Percentiles rank a stretch among this genome's conserved stretches.
phyloP scores from a whole-genome alignment of 2,888 invertebrate genomes.

The Pristionchus arcanus region DNA sequence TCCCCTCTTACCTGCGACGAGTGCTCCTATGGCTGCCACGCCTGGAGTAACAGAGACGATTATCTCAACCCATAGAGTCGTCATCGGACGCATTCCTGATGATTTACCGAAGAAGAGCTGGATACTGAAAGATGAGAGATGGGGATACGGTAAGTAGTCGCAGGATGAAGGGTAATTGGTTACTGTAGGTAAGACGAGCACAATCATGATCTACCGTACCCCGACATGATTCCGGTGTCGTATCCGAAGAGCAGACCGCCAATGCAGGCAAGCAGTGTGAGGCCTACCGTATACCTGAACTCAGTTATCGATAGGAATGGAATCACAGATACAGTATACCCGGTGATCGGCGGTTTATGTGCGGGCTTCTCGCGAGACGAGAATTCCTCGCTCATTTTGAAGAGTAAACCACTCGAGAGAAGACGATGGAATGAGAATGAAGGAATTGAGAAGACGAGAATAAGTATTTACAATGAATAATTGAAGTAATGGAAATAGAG shows the following conservation, averaged over 20 bases:
- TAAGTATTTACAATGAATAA: background rate
- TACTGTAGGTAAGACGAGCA: background rate
- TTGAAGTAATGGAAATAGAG: background rate
- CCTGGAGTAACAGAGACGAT: conserved; percentile 73
- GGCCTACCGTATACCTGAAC: conserved; percentile 63
- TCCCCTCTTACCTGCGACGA: conserved; percentile 75
- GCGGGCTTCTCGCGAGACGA: conserved; percentile 35
- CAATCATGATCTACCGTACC: background rate
- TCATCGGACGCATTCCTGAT: conserved; percentile 65
- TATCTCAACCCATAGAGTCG: conserved; percentile 71
- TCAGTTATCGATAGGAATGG: background rate
- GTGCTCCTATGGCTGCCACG: conserved; percentile 67
- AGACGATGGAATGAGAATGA: background rate
- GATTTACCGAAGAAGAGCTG: conserved; percentile 56
- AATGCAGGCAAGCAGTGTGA: conserved; percentile 68
- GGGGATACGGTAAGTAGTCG: background rate
- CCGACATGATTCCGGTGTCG: conserved; percentile 83
- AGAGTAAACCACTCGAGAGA: conserved; percentile 19
- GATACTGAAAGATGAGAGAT: background rate
- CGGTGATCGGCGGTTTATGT: conserved; percentile 27
- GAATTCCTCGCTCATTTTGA: conserved; percentile 44
- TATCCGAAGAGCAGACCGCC: conserved; percentile 76
- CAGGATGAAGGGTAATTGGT: background rate
- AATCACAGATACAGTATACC: background rate
- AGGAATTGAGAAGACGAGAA: background rate